Conservation (phyloP, 2,113 vertebrate species). For the Ciconia boyciana region DNA sequence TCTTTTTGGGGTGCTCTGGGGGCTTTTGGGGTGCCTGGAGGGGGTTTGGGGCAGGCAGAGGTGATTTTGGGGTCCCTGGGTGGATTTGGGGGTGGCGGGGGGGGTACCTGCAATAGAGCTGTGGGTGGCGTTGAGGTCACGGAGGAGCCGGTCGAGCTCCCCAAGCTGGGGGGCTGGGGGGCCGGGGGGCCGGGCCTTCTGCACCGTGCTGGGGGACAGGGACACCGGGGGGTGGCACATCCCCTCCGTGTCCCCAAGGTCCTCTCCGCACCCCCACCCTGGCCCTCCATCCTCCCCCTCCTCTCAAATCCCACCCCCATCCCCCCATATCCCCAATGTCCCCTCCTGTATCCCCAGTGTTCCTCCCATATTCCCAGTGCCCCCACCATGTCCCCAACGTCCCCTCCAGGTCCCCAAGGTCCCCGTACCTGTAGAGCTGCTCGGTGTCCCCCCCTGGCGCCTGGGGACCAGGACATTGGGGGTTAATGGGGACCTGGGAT, state of each 20-base stretch:
- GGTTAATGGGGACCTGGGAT: background rate
- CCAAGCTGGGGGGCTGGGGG: slow-evolving; percentile 84
- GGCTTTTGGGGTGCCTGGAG: background rate
- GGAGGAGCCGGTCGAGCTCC: slow-evolving; percentile 87
- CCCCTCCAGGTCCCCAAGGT: background rate
- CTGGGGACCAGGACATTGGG: background rate
- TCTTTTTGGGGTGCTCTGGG: too few species aligned
- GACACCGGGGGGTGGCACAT: background rate
- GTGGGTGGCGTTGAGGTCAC: slow-evolving; percentile 93
- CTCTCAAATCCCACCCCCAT: too few species aligned
- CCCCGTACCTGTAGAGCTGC: slow-evolving; percentile 66
- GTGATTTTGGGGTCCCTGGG: background rate
- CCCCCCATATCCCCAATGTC: background rate
- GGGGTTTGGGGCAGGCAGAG: too few species aligned
- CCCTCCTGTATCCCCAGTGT: too few species aligned
- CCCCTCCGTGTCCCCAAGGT: background rate
- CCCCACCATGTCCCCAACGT: too few species aligned
- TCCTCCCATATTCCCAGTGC: background rate
- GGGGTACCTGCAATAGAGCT: slow-evolving; percentile 89
- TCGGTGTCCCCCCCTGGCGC: slow-evolving; percentile 57
- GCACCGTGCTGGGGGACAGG: slow-evolving; percentile 77
- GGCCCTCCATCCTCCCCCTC: too few species aligned
- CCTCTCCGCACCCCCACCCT: background rate
- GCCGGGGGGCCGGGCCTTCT: slow-evolving; percentile 83
- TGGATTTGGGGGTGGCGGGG: background rate